A percentile compares a stretch with the other conserved stretches of the same genome.
These are phyloP conservation scores for Epizoanthus scotinus DNA, from an alignment of 92 coral and sea anemone genomes.

Conservation along the genomic window DNA sequence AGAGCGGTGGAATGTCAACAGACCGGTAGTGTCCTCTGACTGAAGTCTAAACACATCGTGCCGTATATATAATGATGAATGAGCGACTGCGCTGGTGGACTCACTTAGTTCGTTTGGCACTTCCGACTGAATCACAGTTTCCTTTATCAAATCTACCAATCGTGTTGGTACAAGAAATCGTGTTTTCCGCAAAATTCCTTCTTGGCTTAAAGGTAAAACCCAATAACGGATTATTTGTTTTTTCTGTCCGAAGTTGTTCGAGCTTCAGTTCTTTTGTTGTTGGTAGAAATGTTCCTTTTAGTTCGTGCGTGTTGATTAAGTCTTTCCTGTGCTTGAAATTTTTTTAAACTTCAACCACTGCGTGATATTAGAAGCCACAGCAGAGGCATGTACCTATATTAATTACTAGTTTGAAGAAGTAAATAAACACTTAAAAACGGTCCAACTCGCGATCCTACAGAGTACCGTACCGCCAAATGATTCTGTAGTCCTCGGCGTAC, in stretches of 20 bases:
- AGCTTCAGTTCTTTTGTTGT: neutral
- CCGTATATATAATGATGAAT: slow-evolving; percentile 45
- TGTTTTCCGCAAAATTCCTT: slow-evolving; percentile 87
- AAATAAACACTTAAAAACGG: neutral
- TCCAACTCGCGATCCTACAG: slow-evolving; percentile 18
- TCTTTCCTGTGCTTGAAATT: neutral
- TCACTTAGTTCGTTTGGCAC: slow-evolving; percentile 88
- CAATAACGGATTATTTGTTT: neutral
- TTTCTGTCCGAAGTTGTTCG: slow-evolving; percentile 3
- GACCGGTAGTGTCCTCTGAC: slow-evolving; percentile 39
- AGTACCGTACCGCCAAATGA: no score
- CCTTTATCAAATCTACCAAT: slow-evolving; percentile 82
- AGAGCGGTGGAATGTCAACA: slow-evolving; percentile 34
- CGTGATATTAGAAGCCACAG: no score
- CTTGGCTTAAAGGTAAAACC: slow-evolving; percentile 17
- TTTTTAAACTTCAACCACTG: slow-evolving; percentile 23
- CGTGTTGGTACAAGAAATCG: slow-evolving; percentile 61
- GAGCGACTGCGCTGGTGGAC: slow-evolving; percentile 55
- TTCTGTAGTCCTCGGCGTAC: slow-evolving; percentile 48
- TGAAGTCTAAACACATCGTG: slow-evolving; percentile 52
- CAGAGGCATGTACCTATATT: no score
- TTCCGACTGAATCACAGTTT: slow-evolving; percentile 88
- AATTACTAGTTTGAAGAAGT: neutral
- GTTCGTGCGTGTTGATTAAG: neutral
- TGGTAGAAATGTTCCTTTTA: neutral